Conservation (phyloP, 2,113 vertebrate species). For the Actinemys pallida region DNA sequence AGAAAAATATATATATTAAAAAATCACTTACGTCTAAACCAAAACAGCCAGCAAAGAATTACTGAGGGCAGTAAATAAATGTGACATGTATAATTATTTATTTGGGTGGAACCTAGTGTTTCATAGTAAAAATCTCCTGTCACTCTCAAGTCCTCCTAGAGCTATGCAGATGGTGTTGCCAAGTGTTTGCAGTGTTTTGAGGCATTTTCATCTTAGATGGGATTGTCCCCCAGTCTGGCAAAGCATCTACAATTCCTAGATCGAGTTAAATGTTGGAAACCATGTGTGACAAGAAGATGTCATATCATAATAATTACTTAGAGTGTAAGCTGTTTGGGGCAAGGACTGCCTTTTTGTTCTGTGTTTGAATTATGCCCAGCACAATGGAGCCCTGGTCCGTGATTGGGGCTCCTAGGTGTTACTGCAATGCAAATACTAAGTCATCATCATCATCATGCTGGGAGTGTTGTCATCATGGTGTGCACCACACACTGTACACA, state of each 20-base stretch:
- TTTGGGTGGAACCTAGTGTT: background rate
- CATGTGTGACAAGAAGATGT: too few relatives aligned
- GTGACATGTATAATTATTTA: conserved; percentile 24
- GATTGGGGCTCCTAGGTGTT: background rate
- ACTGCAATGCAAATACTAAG: background rate
- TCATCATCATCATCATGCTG: too few relatives aligned
- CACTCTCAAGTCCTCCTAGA: background rate
- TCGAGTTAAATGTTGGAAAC: background rate
- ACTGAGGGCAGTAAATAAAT: conserved; percentile 44
- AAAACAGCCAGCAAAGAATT: conserved; percentile 25
- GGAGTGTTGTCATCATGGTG: background rate
- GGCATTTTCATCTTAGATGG: background rate
- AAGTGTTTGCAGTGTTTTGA: background rate
- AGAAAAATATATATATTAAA: conserved; percentile 43
- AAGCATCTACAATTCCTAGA: background rate
- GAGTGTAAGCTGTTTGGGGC: background rate
- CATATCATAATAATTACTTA: background rate
- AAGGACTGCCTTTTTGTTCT: background rate
- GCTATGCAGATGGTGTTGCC: background rate
- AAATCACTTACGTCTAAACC: conserved; percentile 35
- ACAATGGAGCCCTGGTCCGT: accelerated
- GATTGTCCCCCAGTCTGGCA: background rate
- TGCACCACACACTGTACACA: accelerated
- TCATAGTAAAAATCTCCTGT: background rate
- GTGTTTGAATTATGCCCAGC: accelerated